Evolutionary conservation across 2,113 vertebrate species (phyloP), one percentile per base, ranked within the genome.

Genomic region (Lagopus leucura): DNA sequence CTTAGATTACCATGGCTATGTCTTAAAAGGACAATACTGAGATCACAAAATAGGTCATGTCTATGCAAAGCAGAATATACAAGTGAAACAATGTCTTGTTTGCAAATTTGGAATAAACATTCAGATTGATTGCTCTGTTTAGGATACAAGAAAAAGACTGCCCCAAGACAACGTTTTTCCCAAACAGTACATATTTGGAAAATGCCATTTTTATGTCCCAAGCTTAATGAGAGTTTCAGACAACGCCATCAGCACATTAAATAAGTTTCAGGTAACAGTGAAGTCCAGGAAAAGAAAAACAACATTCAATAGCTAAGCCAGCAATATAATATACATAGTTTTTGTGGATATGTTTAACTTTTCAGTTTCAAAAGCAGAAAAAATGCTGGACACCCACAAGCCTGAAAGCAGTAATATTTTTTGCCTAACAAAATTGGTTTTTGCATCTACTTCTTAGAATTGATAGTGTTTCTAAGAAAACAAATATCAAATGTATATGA

Each of bases 1-100:
- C 93, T 98, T 98, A 98, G 96, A 98, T 98, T 97, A 97, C 92
- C 94, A 96, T 43, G 95, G 96, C 96, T 97, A 30, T 95, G 97
- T 97, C 94, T 98, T 98, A 96, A 97, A 98, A 97, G 92, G 92
- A 95, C 97, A 97, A 96, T 96, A 95, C 94, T 86, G 93, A 97
- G 92, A 98, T 94, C 92, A 95, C 91, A 97, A 97, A 97, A 97
- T 97, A 97, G 97, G 97, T 98, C 97, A 98, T 14, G 55, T 94
- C 89, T 89, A 94, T 87, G 92, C 94, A 83, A 94, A 71, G 43
- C 9, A 89, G 65, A 89, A 50, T 73, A 93, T n/a, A 15, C 38
- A 93, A 95, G 42, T 28, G 71, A 94, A 96, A 93, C 63, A 94
- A 89, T 67, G 71, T 60, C 63, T 92, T 72, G 85, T 64, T 54